These are phyloP conservation scores for Enteromius afrohamiltoni DNA, from an alignment of 2,797 vertebrate genomes.

Conservation along the genomic window DNA sequence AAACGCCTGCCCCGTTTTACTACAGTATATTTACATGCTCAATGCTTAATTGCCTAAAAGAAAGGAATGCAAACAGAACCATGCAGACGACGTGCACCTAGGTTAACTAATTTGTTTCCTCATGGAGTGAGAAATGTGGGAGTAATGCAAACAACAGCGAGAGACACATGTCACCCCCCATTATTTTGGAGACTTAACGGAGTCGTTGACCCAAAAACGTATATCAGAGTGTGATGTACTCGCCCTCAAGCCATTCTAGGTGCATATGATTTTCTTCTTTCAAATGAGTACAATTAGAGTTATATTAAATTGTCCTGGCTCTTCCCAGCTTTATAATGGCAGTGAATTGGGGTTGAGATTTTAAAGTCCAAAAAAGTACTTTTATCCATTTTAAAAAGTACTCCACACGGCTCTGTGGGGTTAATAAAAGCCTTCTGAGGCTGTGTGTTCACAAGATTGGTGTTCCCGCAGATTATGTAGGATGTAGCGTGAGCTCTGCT, in stretches of 20 bases:
- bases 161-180: neutral
- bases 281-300: neutral
- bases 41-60: neutral
- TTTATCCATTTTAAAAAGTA: neutral
- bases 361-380: neutral
- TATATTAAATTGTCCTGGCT: neutral
- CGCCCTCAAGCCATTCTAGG: no score
- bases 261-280: no score
- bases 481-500: no score
- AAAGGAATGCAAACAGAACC: constrained; percentile 20
- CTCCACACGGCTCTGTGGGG: no score
- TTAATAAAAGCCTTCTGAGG: no score
- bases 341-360: neutral
- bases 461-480: no score
- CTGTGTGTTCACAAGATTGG: no score
- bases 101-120: neutral
- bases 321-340: neutral
- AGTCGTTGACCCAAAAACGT: neutral
- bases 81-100: neutral
- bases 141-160: neutral
- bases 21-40: constrained; percentile 25
- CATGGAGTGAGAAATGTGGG: neutral
- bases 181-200: neutral
- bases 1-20: neutral
- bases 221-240: neutral